phyloP scores from a whole-genome alignment of 2,797 vertebrate genomes.

The Cyclopterus lumpus region DNA sequence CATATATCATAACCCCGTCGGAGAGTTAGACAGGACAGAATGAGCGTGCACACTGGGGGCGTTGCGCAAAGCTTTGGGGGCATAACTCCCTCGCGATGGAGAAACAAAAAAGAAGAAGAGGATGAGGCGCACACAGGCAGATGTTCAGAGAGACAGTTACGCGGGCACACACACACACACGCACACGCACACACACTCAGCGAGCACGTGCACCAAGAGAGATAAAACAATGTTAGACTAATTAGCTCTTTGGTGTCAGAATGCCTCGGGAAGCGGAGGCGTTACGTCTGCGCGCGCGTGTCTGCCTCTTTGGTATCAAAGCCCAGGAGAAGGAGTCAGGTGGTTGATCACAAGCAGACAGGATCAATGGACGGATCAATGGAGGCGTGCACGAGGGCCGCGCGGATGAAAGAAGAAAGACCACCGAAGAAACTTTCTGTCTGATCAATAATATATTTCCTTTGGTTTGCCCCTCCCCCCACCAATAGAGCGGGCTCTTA shows the following conservation, averaged over 20 bases:
- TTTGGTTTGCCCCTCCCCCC: conserved; percentile 6
- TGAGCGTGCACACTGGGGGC: conserved; percentile 7
- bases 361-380: conserved; percentile 58
- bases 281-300: neutral
- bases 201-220: conserved; percentile 6
- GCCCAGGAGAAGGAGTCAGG: conserved; percentile 49
- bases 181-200: too few relatives aligned
- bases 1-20: conserved; percentile 42
- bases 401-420: conserved; percentile 41
- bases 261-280: conserved; percentile 11
- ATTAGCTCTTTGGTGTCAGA: conserved; percentile 53
- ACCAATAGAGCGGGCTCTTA: neutral
- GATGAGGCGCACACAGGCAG: conserved; percentile 45
- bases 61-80: neutral
- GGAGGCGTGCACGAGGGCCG: conserved; percentile 35
- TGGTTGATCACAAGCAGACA: conserved; percentile 67
- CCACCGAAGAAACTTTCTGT: conserved; percentile 40
- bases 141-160: conserved; percentile 54
- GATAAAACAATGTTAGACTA: conserved; percentile 37
- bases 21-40: conserved; percentile 28
- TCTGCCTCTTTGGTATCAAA: conserved; percentile 47
- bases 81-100: conserved; percentile 20
- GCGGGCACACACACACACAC: conserved; percentile 40
- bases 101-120: neutral
- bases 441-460: conserved; percentile 58